Base-by-base conservation (phyloP, 37 sponge, comb jelly and placozoan species). In the Bolinopsis microptera region DNA sequence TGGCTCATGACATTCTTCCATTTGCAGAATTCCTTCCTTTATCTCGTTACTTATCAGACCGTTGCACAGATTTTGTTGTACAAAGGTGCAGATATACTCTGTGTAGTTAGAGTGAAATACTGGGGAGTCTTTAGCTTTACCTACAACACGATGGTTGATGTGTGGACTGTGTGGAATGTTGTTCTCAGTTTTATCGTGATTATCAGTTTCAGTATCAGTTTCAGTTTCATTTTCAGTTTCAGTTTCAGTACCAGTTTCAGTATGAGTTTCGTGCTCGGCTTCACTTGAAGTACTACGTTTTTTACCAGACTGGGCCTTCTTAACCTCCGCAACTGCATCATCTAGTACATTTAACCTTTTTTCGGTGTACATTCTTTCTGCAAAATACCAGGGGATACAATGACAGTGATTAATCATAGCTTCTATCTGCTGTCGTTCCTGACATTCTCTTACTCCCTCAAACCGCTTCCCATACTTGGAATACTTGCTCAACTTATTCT, bases 361-460 rank as follows among this genome's bases (percentile, higher is more conserved):
- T 80, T 80, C 38, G 3, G 82, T 34, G 23, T 80, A 18, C 37
- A 35, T 80, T 35, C 34, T 16, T 36, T 30, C 30, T 3, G 38
- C 82, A 80, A 80, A 80, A 80, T 80, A 80, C 82, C 82, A 35
- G 5, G 82, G 82, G 1, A 80, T 21, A 80, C 82, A 80, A 23
- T 30, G 21, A 33, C 82, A 80, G 23, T 35, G 24, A 0, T 33
- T 30, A 22, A 35, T 13, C 22, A 36, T 36, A 1, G 30, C 21
- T 35, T 80, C 82, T 34, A 80, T 31, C 8, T 35, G 21, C 22
- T 80, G 82, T 35, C 82, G 35, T 30, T 80, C 31, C 16, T 21
- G 37, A 22, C 82, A 80, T 35, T 80, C 82, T 22, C 82, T 24
- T 8, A 80, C 82, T 0, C 31, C 32, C 30, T 80, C 82, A 80